Evolutionary conservation across 37 sponge, comb jelly and placozoan species (phyloP).

Genomic region (Axinella damicornis): DNA sequence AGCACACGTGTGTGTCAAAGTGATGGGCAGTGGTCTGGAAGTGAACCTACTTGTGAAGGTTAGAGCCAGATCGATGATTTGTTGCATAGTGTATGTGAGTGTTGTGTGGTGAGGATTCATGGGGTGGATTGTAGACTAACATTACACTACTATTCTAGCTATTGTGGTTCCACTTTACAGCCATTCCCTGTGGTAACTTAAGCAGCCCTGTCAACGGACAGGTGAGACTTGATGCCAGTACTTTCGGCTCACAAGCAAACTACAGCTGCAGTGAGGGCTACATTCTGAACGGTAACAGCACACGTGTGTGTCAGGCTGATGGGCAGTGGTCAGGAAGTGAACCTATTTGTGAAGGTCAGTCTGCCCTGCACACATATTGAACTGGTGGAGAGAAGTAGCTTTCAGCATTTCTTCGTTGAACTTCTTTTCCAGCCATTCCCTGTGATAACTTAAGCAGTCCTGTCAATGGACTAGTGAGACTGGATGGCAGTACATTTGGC

Average conservation of each 20-base stretch:
- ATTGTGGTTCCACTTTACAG: not conserved
- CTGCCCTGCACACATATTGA: too few species aligned
- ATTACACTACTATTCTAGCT: too few species aligned
- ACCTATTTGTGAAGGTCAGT: conserved; percentile 1
- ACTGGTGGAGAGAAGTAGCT: too few species aligned
- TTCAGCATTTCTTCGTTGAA: too few species aligned
- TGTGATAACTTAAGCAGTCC: too few species aligned
- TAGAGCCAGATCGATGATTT: too few species aligned
- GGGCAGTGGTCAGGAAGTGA: conserved; percentile 19
- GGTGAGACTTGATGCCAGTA: not conserved
- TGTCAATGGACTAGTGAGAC: too few species aligned
- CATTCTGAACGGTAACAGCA: not conserved
- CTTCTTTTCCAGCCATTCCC: too few species aligned
- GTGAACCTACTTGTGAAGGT: conserved; percentile 13
- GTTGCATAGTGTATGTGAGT: too few species aligned
- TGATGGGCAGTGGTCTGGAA: conserved; percentile 24
- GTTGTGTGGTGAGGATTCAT: too few species aligned
- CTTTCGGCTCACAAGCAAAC: not conserved
- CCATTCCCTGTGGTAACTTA: not conserved
- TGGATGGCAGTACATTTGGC: too few species aligned
- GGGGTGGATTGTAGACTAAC: too few species aligned
- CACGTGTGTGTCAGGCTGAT: not conserved
- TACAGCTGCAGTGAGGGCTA: conserved; percentile 13
- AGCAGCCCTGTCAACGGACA: not conserved
- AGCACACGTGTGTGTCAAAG: not conserved